These are phyloP conservation scores for Styela clava DNA, from an alignment of 23 tunicate genomes.

Conservation along the genomic window DNA sequence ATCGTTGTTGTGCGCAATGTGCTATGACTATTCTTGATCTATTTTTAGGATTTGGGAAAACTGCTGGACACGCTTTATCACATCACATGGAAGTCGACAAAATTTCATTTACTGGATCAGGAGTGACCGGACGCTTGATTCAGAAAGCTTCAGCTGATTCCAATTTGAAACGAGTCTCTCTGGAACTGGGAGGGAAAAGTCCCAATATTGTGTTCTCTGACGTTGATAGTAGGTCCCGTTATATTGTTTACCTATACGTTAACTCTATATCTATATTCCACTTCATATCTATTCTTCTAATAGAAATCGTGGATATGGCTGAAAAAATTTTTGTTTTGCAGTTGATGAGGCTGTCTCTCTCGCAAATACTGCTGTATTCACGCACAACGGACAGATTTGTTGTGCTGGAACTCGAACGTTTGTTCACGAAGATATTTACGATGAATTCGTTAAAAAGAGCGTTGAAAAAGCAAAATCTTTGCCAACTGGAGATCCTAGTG, in stretches of 20 bases:
- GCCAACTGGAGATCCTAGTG: constrained; percentile 33
- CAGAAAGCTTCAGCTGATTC: constrained; percentile 76
- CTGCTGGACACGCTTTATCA: not conserved
- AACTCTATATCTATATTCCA: no score
- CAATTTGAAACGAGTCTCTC: constrained; percentile 66
- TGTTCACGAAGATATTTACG: constrained; percentile 63
- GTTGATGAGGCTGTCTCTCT: constrained; percentile 50
- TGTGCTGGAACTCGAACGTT: constrained; percentile 54
- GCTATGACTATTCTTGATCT: no score
- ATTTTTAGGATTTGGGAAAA: constrained; percentile 2
- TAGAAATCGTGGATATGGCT: no score
- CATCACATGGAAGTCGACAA: constrained; percentile 46
- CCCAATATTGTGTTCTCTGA: constrained; percentile 76
- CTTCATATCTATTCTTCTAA: no score
- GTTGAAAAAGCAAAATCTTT: constrained; percentile 34
- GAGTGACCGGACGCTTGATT: constrained; percentile 52
- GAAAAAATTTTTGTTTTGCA: no score
- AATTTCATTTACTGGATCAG: constrained; percentile 87
- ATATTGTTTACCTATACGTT: no score
- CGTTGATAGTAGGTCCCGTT: constrained; percentile 43
- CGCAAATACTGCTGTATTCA: constrained; percentile 35
- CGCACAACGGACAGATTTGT: constrained; percentile 46
- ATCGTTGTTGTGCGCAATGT: no score
- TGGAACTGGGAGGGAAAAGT: constrained; percentile 86
- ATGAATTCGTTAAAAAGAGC: constrained; percentile 43